These are phyloP conservation scores for Podarcis raffonei DNA, from an alignment of 2,113 vertebrate species.

Conservation along the genomic window DNA sequence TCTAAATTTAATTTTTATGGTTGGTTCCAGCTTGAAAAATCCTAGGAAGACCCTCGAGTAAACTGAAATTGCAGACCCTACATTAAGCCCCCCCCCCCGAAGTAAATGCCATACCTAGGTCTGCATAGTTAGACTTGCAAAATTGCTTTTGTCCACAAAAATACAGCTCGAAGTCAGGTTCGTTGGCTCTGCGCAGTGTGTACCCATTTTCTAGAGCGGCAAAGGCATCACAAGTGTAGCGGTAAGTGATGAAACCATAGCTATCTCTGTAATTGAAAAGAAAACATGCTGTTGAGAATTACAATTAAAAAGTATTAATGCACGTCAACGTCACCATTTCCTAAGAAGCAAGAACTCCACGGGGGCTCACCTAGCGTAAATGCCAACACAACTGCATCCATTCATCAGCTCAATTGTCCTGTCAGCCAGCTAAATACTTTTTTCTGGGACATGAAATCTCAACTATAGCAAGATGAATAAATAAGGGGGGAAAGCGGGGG, in stretches of 20 bases:
- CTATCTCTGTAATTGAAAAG: conserved; percentile 88
- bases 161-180: conserved; percentile 96
- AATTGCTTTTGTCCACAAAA: conserved; percentile 96
- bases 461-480: conserved; percentile 79
- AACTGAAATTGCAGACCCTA: not conserved
- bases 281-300: conserved; percentile 37
- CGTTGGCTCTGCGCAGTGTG: conserved; percentile 90
- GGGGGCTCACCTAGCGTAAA: conserved; percentile 48
- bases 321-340: conserved; percentile 54
- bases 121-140: conserved; percentile 98
- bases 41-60: not conserved
- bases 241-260: conserved; percentile 99
- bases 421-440: conserved; percentile 79
- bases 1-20: too few relatives aligned
- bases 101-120: conserved; percentile 89
- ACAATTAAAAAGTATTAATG: conserved; percentile 41
- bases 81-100: not conserved
- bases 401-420: conserved; percentile 80
- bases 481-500: conserved; percentile 75
- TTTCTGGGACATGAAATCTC: conserved; percentile 79
- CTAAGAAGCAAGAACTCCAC: conserved; percentile 39
- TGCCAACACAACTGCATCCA: conserved; percentile 61
- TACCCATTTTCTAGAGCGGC: conserved; percentile 98
- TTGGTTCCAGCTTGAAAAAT: not conserved
- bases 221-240: conserved; percentile 97